Evolutionary conservation across 2,888 invertebrate genomes (phyloP).

Genomic region (Trissonchulus latispiculum): DNA sequence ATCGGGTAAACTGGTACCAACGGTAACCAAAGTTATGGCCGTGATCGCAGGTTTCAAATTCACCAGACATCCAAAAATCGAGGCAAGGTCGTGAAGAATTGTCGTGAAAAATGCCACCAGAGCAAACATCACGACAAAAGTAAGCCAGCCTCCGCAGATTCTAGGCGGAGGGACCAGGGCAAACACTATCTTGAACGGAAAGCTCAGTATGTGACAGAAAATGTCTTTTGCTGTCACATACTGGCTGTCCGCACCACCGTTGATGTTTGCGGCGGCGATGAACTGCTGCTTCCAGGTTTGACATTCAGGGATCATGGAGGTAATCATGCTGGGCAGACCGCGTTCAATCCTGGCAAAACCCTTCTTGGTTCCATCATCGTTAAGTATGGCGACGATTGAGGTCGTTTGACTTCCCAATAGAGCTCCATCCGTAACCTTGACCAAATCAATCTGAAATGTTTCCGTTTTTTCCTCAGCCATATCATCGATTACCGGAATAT

Average conservation of each 20-base stretch:
- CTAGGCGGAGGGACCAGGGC: conserved; percentile 52
- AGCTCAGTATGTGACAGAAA: conserved; percentile 53
- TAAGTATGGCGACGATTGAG: conserved; percentile 51
- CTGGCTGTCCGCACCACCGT: conserved; percentile 55
- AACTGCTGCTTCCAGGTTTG: conserved; percentile 42
- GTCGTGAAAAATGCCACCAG: conserved; percentile 54
- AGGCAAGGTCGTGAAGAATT: conserved; percentile 54
- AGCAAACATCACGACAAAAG: conserved; percentile 51
- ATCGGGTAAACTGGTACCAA: conserved; percentile 56
- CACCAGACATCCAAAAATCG: conserved; percentile 55
- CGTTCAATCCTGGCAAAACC: conserved; percentile 31
- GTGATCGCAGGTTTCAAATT: conserved; percentile 48
- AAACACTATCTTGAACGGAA: conserved; percentile 54
- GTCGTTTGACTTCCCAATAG: conserved; percentile 44
- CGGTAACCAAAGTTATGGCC: conserved; percentile 53
- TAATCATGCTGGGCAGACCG: conserved; percentile 30
- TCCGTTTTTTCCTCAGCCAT: conserved; percentile 55
- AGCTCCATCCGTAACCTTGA: conserved; percentile 45
- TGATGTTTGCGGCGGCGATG: conserved; percentile 53
- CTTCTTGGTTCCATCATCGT: conserved; percentile 49
- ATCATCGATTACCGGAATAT: conserved; percentile 53
- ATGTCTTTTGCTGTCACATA: conserved; percentile 51
- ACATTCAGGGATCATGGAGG: conserved; percentile 30
- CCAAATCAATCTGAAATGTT: conserved; percentile 49
- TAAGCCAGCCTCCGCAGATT: conserved; percentile 54